Conservation (phyloP, 2,113 vertebrate species). For the Lethenteron reissneri region DNA sequence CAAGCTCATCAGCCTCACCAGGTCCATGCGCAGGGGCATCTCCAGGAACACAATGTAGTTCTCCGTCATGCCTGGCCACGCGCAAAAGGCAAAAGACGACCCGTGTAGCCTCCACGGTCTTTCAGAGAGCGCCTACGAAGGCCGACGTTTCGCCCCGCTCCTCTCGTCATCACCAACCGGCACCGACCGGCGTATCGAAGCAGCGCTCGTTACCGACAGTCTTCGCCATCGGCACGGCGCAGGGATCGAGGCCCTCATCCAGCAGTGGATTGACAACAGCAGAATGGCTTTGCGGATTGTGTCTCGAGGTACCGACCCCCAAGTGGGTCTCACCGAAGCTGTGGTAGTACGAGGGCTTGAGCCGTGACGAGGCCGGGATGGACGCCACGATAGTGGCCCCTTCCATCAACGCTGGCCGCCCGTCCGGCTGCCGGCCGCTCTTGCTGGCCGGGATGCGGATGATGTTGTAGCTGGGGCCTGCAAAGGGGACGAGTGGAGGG, state of each 20-base stretch:
- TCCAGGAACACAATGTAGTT: constrained; percentile 81
- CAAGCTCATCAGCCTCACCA: constrained; percentile 43
- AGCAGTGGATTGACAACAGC: no score
- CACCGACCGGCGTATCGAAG: no score
- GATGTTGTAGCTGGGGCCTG: constrained; percentile 57
- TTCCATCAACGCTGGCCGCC: constrained; percentile 18
- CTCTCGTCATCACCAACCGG: no score
- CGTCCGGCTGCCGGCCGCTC: constrained; percentile 16
- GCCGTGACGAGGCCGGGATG: constrained; percentile 31
- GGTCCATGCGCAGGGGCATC: constrained; percentile 54
- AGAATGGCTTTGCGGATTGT: no score
- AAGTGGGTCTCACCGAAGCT: constrained; percentile 41
- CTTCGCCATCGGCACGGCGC: no score
- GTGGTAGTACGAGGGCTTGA: constrained; percentile 66
- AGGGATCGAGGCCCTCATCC: no score
- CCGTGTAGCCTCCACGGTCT: no score
- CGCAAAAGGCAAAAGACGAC: no score
- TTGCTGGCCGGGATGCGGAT: constrained; percentile 43
- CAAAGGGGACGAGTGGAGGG: neutral
- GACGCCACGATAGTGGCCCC: constrained; percentile 46
- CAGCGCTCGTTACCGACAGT: no score
- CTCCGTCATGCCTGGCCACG: constrained; percentile 47
- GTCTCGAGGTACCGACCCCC: no score
- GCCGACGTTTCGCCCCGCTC: no score
- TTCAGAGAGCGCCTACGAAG: no score